Base-by-base conservation (phyloP, 2,888 invertebrate species). In the Amiota communis region DNA sequence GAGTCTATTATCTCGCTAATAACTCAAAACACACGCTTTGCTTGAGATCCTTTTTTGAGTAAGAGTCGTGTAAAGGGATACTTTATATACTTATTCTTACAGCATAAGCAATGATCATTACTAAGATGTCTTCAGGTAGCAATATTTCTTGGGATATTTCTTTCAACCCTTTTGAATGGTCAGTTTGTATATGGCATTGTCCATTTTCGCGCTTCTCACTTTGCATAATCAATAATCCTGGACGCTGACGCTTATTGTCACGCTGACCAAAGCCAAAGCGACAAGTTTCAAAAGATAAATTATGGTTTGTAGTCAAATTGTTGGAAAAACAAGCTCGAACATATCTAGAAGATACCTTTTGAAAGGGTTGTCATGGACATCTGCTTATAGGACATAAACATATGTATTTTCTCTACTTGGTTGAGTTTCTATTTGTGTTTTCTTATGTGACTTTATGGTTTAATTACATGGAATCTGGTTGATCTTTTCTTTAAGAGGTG, bases 141-240 rank as follows among this genome's bases (percentile, higher is more conserved):
- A 74, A 72, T 72, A 74, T 77, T 81, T 80, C 86, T 79, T 80
- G 79, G 36, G 74, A 20, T 36, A 70, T 77, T 64, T 76, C 72
- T 80, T 79, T 79, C 85, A 86, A 85, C 85, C 86, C 78, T 85
- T 87, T 85, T 78, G 6, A 6, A 36, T 36, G 36, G 36, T 36
- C 36, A 6, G 36, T 36, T 36, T 36, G 1, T 36, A 36, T 49
- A 59, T 74, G 36, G 76, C 80, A 79, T 81, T 84, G 80, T 83
- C 79, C 80, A 73, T 77, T 77, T 73, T 71, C 72, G 80, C 74
- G 73, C 49, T 61, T 49, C 82, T 79, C 84, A 86, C 85, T 88
- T 88, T 87, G 87, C 87, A 88, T 88, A 88, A 88, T 88, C 88
- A 88, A 88, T 88, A 88, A 88, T 88, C 88, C 88, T 87, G 86